Evolutionary conservation across 1,140 invertebrate genomes (phyloP), one percentile per base, ranked within the genome.

Genomic region (Lordiphosa collinella): DNA sequence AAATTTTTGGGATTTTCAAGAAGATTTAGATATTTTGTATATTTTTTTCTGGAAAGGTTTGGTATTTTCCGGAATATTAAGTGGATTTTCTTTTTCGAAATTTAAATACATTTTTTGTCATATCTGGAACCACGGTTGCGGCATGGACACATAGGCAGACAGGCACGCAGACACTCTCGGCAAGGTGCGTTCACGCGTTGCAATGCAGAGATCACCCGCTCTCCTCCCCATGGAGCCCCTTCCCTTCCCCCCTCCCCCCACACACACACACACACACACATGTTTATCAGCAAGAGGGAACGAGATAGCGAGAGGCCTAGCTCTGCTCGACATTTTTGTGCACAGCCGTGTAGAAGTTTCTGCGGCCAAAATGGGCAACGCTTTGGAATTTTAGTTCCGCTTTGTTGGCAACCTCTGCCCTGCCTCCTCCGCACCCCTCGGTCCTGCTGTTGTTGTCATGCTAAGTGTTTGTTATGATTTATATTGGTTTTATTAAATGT

Each of bases 401-500:
- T 80, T 80, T 80, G 75, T 80, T 75, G 76, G 18, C 2, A 1
- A 4, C 75, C 64, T 60, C 34, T 35, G 11, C n/a, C 8, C 40
- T 3, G n/a, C 18, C 18, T 11, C 8, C n/a, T 29, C 18, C 40
- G 6, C n/a, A 12, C 40, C 14, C 14, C 3, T 16, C 14, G 14
- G 14, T 16, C 14, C 14, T 16, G 14, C 46, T 68, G 65, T 69
- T 75, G 75, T 55, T 65, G 75, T 59, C 56, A 54, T 65, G 76
- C 76, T 80, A 80, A 80, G 76, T 80, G 76, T 80, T 80, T 80
- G 76, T 82, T 80, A 80, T 82, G 78, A 82, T 82, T 82, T 82
- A 82, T 82, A 82, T 82, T 76, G 78, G 78, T 82, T 85, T 82
- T 82, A 82, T 82, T 82, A 82, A 82, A 82, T 82, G 78, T 82